Conservation (phyloP, 2,888 invertebrate species). For the Lingula anatina region DNA sequence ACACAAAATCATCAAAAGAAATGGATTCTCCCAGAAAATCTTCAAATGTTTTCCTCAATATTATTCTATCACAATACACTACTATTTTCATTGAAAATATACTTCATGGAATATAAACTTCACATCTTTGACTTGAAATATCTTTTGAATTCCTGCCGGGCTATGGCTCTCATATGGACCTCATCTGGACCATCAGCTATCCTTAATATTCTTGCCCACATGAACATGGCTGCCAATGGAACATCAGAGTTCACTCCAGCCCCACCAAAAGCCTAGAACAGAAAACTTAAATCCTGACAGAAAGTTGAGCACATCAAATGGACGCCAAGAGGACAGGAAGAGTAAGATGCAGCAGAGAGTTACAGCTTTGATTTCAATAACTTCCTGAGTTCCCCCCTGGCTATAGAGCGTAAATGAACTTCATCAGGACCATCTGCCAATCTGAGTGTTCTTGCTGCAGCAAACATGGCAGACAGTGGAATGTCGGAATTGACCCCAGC, state of each 20-base stretch:
- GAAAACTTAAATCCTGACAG: background rate
- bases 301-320: background rate
- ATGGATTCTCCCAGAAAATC: no score
- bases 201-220: constrained; percentile 48
- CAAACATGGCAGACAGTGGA: constrained; percentile 46
- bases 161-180: constrained; percentile 43
- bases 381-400: constrained; percentile 31
- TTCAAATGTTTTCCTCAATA: no score
- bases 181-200: constrained; percentile 56
- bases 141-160: constrained; percentile 31
- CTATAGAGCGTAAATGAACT: constrained; percentile 43
- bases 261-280: constrained; percentile 40
- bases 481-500: constrained; percentile 50
- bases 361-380: no score
- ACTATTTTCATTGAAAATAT: no score
- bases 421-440: constrained; percentile 56
- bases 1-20: no score
- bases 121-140: no score
- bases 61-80: no score
- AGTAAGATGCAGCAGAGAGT: background rate
- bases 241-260: constrained; percentile 50
- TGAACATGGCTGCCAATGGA: constrained; percentile 46
- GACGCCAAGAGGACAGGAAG: background rate
- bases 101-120: no score
- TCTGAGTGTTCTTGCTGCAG: constrained; percentile 48